Percentiles rank a stretch among this genome's conserved stretches.
Conservation (phyloP, 2,797 vertebrate genomes). For the Acrocephalus scirpaceus region DNA sequence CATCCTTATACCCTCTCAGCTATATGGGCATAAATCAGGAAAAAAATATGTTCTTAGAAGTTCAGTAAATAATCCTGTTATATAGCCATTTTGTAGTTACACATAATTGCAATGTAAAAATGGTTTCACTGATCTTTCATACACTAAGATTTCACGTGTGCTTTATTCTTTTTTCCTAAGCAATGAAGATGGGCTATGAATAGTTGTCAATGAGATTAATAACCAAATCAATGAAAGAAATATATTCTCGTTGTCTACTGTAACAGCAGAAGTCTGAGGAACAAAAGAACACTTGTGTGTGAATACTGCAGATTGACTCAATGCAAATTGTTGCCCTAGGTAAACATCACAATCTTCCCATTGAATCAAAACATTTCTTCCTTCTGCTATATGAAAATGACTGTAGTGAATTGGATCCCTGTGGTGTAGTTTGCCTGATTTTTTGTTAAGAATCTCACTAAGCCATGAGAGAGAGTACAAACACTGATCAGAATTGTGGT, state of each 20-base stretch:
- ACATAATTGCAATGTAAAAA: neutral
- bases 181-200: neutral
- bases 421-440: neutral
- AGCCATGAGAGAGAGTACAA: neutral
- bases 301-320: neutral
- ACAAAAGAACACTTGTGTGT: neutral
- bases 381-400: neutral
- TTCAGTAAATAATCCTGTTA: neutral
- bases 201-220: neutral
- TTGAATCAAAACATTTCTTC: neutral
- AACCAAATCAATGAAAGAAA: neutral
- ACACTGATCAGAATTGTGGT: neutral
- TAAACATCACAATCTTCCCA: neutral
- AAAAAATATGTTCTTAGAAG: accelerated
- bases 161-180: neutral
- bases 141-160: accelerated
- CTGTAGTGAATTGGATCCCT: neutral
- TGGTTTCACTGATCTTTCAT: neutral
- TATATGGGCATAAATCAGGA: neutral
- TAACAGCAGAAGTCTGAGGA: neutral
- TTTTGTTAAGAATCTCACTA: neutral
- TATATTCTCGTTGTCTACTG: accelerated
- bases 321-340: neutral
- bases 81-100: neutral
- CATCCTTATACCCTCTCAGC: neutral